Evolutionary conservation across 2,797 vertebrate species (phyloP), one percentile per base, ranked within the genome.

Genomic region (Liparis tanakae): DNA sequence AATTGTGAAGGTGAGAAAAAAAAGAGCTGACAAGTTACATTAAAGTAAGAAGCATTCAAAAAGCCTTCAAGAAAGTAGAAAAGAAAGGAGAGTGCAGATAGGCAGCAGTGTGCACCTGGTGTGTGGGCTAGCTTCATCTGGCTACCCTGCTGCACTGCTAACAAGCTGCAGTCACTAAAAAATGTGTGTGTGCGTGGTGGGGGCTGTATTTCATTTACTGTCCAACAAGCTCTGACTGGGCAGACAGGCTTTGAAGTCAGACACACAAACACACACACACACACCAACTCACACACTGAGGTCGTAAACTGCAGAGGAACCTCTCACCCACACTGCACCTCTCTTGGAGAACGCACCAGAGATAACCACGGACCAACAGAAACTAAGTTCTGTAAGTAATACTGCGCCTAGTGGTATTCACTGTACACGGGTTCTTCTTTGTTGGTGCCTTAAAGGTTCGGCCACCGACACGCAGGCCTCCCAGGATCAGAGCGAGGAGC

Each of bases 51-150:
- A 76, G 25, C 57, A 36, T 10, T 63, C 3, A 64, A 51, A 68
- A 73, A 30, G 20, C 1, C 33, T 57, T 70, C 48, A 78, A 48
- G 76, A 66, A 74, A 56, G 39, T 61, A 12, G 10, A 18, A 66
- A 70, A 66, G 70, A 43, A 68, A 50, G 48, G 48, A 78, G 34
- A 65, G 41, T 57, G 62, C 70, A 75, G 80, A 79, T 43, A 70
- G 66, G 46, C 67, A 62, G 67, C 53, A 67, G 22, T 55, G 55
- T 67, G 70, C 81, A 87, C 83, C 84, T 88, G 83, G 76, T 83
- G 79, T 81, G 85, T 88, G 80, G 84, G 84, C 74, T 66, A 80
- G 36, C 68, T 86, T 88, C 79, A 84, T 83, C 80, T 84, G 86
- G 71, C 75, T 69, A 61, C 83, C 58, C 58, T 77, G 73, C 79